Percentiles rank a stretch among this genome's conserved stretches.
Conservation (phyloP, 2,113 vertebrate genomes). For the Thinocorus orbignyianus region DNA sequence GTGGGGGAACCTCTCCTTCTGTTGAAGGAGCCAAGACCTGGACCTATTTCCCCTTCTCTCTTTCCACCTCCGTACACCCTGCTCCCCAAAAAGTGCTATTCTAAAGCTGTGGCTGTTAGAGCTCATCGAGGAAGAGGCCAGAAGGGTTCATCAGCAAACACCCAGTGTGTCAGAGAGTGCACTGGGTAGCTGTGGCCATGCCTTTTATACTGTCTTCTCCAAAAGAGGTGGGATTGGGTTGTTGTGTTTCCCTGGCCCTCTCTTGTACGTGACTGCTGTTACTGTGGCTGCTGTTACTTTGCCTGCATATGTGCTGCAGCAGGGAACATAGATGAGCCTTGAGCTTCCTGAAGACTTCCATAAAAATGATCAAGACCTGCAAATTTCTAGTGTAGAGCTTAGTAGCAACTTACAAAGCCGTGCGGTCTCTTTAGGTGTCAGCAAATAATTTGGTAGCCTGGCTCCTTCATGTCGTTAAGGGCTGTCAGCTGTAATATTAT, state of each 20-base stretch:
- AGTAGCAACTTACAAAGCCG: not conserved
- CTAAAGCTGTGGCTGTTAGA: not conserved
- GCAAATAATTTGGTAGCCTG: not conserved
- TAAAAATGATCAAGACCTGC: not conserved
- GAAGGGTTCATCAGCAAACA: not conserved
- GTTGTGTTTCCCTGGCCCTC: not conserved
- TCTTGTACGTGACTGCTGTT: not conserved
- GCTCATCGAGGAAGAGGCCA: not conserved
- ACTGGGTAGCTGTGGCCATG: not conserved
- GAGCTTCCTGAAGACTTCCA: not conserved
- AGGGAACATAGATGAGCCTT: not conserved
- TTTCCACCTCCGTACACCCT: not conserved
- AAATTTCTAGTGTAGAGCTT: not conserved
- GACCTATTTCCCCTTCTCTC: not conserved
- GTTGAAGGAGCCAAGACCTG: not conserved
- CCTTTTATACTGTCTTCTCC: not conserved
- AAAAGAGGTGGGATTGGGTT: not conserved
- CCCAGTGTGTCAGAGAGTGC: not conserved
- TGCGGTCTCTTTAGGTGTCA: accelerated
- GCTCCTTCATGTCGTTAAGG: not conserved
- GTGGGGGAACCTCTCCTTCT: not conserved
- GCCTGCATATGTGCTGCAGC: not conserved
- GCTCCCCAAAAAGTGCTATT: not conserved
- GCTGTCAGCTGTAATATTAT: not conserved
- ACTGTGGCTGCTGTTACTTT: not conserved